Evolutionary conservation across 2,113 vertebrate species (phyloP).

Genomic region (Colossoma macropomum): DNA sequence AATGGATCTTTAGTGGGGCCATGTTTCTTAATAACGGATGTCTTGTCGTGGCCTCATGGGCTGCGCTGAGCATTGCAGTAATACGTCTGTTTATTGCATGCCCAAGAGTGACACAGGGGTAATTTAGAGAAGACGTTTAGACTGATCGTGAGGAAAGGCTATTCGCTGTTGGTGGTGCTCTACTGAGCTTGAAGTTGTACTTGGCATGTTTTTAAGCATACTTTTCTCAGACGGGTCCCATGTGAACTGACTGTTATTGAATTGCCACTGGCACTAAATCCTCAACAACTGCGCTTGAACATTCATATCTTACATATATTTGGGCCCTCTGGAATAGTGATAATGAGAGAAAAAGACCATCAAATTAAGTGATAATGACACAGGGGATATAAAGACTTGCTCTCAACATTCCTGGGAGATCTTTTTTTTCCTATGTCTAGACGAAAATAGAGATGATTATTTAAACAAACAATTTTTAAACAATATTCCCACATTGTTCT

Average conservation of each 20-base stretch:
- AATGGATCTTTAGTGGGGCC: constrained; percentile 38
- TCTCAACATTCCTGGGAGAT: too few relatives aligned
- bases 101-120: constrained; percentile 6
- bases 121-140: constrained; percentile 23
- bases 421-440: neutral
- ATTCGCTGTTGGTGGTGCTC: neutral
- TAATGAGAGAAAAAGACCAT: neutral
- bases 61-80: constrained; percentile 8
- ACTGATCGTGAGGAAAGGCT: neutral
- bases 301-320: neutral
- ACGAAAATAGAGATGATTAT: neutral
- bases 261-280: neutral
- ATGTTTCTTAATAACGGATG: constrained; percentile 49
- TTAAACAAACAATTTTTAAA: neutral
- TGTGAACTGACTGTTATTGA: neutral
- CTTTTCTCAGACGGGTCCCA: neutral
- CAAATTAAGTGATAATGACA: neutral
- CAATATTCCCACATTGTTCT: too few relatives aligned
- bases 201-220: neutral
- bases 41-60: constrained; percentile 40
- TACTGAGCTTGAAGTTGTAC: neutral
- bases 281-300: neutral
- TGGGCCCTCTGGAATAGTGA: neutral
- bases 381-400: neutral
- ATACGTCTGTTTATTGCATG: constrained; percentile 36